Evolutionary conservation across 2,797 vertebrate genomes (phyloP), one percentile per base, ranked within the genome.

Genomic region (Spinus pinus): DNA sequence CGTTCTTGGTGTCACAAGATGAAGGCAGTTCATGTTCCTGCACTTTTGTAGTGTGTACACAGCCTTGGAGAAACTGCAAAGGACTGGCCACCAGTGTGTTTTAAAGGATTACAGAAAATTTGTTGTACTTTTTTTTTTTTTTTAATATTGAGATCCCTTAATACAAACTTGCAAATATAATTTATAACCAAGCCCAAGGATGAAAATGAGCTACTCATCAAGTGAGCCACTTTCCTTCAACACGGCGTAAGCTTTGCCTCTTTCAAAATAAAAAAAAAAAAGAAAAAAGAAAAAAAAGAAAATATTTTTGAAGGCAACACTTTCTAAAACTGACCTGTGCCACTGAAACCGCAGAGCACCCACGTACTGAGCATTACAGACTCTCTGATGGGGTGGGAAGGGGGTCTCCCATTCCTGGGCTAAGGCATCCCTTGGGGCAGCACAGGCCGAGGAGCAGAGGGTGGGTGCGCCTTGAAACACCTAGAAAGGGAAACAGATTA

Each of bases 261-360:
- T 84, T 96, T 64, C 27, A 58, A 41, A 50, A 61, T 7, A 17
- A 37, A 33, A 65, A 67, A 71, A 71, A 83, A 71, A 33, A 33
- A 35, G 1, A 17, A 10, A 6, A 25, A 53, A 10, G 7, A 27
- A 18, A 21, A 13, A 75, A 56, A 56, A 64, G 5, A 67, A 93
- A 93, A 79, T 81, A 84, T 96, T 96, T 96, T 96, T 95, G 86
- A 95, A 96, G 92, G 86, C 88, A 84, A 96, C 95, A 94, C 78
- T 93, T 88, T 93, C 69, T 95, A 94, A 88, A 96, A 88, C 80
- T 81, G 92, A 71, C 69, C 92, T 75, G 90, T 91, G 85, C 67
- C 86, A 71, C 73, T 70, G 88, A 85, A 91, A 87, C 62, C 8
- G 0, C 17, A 74, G 51, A 70, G 57, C 81, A 79, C 90, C 74